Evolutionary conservation across 2,888 invertebrate species (phyloP).

Genomic region (Dryococelus australis): DNA sequence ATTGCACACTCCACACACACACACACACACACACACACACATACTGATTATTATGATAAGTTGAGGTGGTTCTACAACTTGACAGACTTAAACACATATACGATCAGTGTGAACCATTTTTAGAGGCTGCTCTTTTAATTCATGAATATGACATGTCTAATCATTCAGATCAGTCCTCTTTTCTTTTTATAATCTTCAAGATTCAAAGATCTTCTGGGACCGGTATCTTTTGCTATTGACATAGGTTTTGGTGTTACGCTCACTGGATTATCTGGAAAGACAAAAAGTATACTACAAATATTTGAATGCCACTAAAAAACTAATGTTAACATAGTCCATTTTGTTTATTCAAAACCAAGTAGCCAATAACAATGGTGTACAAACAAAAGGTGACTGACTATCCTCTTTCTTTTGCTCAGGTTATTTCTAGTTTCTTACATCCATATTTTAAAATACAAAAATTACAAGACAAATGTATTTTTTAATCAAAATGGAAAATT

Average conservation of each 20-base stretch:
- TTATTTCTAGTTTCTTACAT: no score
- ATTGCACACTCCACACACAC: not conserved
- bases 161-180: constrained; percentile 79
- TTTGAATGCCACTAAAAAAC: constrained; percentile 17
- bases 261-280: constrained; percentile 70
- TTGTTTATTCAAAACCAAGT: no score
- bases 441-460: no score
- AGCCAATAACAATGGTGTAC: no score
- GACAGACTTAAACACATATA: not conserved
- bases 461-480: no score
- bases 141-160: not conserved
- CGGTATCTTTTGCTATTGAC: constrained; percentile 77
- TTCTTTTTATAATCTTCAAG: constrained; percentile 94
- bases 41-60: constrained; percentile 13
- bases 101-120: not conserved
- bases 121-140: not conserved
- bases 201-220: constrained; percentile 85
- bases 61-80: not conserved
- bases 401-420: no score
- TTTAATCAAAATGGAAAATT: no score
- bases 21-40: not conserved
- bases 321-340: not conserved
- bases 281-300: constrained; percentile 44
- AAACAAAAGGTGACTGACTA: no score
- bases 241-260: constrained; percentile 78